Base-by-base conservation (phyloP, 2,113 vertebrate species). In the Oreochromis aureus region DNA sequence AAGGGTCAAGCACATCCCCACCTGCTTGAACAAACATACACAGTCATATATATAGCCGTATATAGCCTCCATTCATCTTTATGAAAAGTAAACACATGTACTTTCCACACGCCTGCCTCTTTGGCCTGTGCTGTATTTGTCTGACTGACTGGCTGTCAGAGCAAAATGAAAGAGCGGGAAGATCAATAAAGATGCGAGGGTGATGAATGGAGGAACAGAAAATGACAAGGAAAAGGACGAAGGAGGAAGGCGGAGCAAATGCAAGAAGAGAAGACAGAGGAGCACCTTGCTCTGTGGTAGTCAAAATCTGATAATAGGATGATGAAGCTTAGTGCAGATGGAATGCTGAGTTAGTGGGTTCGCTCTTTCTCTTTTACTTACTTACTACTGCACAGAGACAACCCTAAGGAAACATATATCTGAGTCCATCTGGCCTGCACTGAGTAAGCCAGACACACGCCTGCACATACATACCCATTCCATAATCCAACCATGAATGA, bases 271-370 rank as follows among this genome's bases (percentile, higher is more conserved):
- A 39, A 53, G 76, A 78, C 18, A 82, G 41, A 39, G 10, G 54
- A 87, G 55, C 16, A 34, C 10, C 36, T 82, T 41, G 53, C 80
- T 79, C 24, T 59, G 56, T 56, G 63, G 66, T 71, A 82, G 81
- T 80, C 88, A 48, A 79, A 89, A 93, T 90, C 91, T 89, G 92
- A 93, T 91, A 92, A 93, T 85, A 82, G 90, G 93, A 95, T 93
- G 92, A 91, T 10, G 8, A 88, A 83, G 88, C 81, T 93, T 86
- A 91, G 82, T 51, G 89, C 63, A 80, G 41, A 80, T 32, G 44
- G 76, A 89, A 80, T 69, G 87, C 82, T 80, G 85, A 91, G 80
- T 87, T 83, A 13, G 88, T 89, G 39, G 34, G 22, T 90, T 94
- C 56, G n/a, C 63, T 85, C 71, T 91, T 78, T 85, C 82, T 88